Base-by-base conservation (phyloP, 2,113 vertebrate species). In the Oreotrochilus melanogaster region DNA sequence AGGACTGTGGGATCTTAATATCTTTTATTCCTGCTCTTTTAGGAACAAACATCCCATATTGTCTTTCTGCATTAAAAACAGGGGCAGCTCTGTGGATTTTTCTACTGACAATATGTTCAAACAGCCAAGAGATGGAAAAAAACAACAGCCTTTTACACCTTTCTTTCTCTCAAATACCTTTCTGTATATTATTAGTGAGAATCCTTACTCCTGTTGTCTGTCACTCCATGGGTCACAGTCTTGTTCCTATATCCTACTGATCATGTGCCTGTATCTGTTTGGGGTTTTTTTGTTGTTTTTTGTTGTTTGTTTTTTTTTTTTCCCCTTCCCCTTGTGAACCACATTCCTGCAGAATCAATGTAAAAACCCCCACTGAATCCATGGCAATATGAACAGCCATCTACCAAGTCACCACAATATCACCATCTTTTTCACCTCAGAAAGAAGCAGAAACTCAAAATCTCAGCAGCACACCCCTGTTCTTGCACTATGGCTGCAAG, bases 391-490 rank as follows among this genome's bases (percentile, higher is more conserved):
- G 70, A 82, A 21, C 17, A 74, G 24, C 19, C 1, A 3, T 22
- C 18, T 56, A 27, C 10, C 21, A 22, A 72, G 42, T 14, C 56
- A 73, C 28, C 1, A 4, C 2, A 9, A 5, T 3, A 14, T 1
- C 7, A 42, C 13, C 10, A 4, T 11, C 48, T 10, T 43, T 69
- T 47, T 45, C 54, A 53, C 30, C 23, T 65, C 65, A 22, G 71
- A 81, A 22, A 0, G 0, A 61, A 53, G 54, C 35, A 76, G 81
- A 28, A 48, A 67, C 67, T 64, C 80, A 47, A 8, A 71, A 47
- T 66, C 11, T 4, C 6, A 0, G 24, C n/a, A 17, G n/a, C 6
- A 43, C 3, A 0, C 11, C 11, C 12, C 62, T 1, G 2, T 27
- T 80, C 43, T 30, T n/a, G 39, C 30, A 30, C 30, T 53, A 16